Evolutionary conservation across 2,113 vertebrate species (phyloP), one percentile per base, ranked within the genome.

Genomic region (Falcunculus frontatus): DNA sequence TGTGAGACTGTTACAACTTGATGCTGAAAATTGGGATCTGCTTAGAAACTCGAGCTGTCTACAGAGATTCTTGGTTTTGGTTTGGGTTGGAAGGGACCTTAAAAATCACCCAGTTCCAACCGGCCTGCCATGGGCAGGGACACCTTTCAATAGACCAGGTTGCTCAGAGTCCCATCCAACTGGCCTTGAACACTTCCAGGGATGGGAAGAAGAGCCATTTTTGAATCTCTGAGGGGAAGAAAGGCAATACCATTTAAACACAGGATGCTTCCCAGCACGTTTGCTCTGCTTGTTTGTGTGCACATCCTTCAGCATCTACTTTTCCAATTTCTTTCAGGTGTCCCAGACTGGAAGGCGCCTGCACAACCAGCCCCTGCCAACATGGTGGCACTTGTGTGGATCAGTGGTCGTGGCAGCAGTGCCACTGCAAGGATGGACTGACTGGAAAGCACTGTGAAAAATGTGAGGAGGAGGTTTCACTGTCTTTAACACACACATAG

Each of bases 361-460:
- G 99, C 95, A 94, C 95, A 1, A 90, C 97, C 56, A 99, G 82
- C 94, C 98, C 98, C 78, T 99, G 99, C 95, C 98, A 99, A 63
- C 98, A 99, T 1, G 99, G 99, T 23, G 99, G 98, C 78, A 99
- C 98, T 18, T 99, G 99, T 80, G 86, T 98, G 19, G 99, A 99
- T 95, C 98, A 97, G 95, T 99, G 99, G 99, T 99, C 99, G 0
- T 99, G 99, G 99, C 99, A 99, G 94, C 99, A 99, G 91, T 99
- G 99, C 86, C 98, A 96, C 29, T 99, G 99, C 77, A 96, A 93
- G 49, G 99, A 99, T 18, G 99, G 99, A 47, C 98, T 99, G 97
- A 99, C 99, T 0, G 99, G 99, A 64, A 98, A 98, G 72, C 98
- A 98, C 97, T 99, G 99, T 85, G 99, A 99, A 95, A 99, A 99